Evolutionary conservation across 2,113 vertebrate species (phyloP), one percentile per base, ranked within the genome.

Genomic region (Limnothrissa miodon): DNA sequence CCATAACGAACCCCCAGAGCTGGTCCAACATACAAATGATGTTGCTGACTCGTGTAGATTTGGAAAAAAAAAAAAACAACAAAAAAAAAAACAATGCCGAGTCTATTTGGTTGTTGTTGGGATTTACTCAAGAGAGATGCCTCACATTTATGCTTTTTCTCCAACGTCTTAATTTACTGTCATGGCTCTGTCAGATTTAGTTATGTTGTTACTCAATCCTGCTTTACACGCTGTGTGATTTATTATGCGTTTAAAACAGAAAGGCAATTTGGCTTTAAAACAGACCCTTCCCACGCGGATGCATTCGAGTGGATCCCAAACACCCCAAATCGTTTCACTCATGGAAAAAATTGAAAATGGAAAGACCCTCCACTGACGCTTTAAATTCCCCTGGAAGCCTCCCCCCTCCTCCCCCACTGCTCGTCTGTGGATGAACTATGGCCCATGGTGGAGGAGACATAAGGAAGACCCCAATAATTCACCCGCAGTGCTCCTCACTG

Each of bases 361-460:
- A 23, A 21, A 56, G 51, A 56, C 51, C 51, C 46, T 15, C 0
- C 8, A 25, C 8, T 13, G 59, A 66, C 33, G 59, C n/a, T 25
- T 33, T 66, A 66, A 66, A 13, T 33, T 13, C 29, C 59, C 59
- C 59, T 29, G 25, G n/a, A 29, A 10, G 59, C 59, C 33, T 7
- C 8, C 59, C 29, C 25, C 25, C 42, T 42, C 42, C 42, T 42
- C 42, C 42, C 6, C 42, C 42, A n/a, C n/a, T 66, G 25, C 7
- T 66, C 59, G n/a, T 15, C 59, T 66, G 59, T 33, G 59, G 59
- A 66, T 66, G 59, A 66, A 66, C 59, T 66, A 66, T 66, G 59
- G 59, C 29, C 59, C 11, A 17, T 29, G 25, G 59, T 33, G 5
- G n/a, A 10, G 6, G 3, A 25, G 59, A 66, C 59, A 66, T 66